Evolutionary conservation across 2,888 invertebrate species (phyloP).

Genomic region (Cosmorhoe ocellata): DNA sequence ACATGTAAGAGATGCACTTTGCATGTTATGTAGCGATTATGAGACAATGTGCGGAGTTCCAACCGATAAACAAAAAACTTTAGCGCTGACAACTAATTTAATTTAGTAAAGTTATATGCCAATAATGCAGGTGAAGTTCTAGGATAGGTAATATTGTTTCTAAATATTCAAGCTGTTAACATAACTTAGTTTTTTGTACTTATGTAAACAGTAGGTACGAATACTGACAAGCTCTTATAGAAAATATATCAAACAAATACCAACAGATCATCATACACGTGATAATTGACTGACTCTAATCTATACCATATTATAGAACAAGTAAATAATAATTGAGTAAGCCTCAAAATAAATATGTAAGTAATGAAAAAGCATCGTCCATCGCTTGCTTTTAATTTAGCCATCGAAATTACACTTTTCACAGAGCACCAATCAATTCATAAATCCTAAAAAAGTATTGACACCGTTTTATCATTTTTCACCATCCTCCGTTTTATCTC

Average conservation of each 20-base stretch:
- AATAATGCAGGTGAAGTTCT: conserved; percentile 4
- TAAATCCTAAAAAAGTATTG: conserved; percentile 23
- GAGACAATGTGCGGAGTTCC: conserved; percentile 51
- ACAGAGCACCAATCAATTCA: conserved; percentile 15
- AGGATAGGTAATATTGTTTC: not conserved
- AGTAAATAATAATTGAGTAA: too few species aligned
- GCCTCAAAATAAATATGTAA: too few species aligned
- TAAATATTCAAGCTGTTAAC: not conserved
- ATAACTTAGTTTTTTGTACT: not conserved
- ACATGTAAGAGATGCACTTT: conserved; percentile 81
- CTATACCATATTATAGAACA: too few species aligned
- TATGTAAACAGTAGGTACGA: not conserved
- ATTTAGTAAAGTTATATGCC: conserved; percentile 11
- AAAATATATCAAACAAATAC: too few species aligned
- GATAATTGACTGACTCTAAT: too few species aligned
- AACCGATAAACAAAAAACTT: conserved; percentile 16
- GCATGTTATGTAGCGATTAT: conserved; percentile 73
- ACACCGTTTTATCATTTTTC: too few species aligned
- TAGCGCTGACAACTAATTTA: conserved; percentile 9
- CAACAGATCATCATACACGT: too few species aligned
- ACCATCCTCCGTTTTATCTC: conserved; percentile 34
- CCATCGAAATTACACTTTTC: conserved; percentile 8
- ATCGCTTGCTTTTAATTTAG: not conserved
- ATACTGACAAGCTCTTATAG: too few species aligned
- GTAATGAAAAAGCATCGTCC: not conserved